Base-by-base conservation (phyloP, 2,797 vertebrate species). In the Tympanoctomys barrerae region DNA sequence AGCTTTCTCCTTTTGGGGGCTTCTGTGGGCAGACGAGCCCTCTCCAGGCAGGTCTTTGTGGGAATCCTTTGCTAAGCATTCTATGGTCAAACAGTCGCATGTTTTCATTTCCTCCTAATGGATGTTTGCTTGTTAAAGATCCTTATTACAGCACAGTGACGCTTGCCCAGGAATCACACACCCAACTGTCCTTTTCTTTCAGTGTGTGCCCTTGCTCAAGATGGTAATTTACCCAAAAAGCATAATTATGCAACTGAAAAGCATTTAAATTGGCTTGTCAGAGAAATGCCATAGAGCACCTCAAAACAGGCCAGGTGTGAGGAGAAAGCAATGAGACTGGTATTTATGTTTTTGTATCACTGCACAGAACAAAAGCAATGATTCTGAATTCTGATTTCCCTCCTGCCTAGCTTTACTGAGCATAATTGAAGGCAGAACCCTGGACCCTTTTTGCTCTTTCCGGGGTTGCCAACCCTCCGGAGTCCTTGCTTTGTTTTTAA, bases 211-310 rank as follows among this genome's bases (percentile, higher is more conserved):
- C 93, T 97, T 90, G 81, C 79, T 96, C 68, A 78, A 88, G 93
- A 87, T 70, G 89, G 61, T 84, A 93, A 95, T 95, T 97, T 94
- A 94, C 78, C 81, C 49, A 92, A 93, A 94, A 81, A 88, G 39
- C 71, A 10, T 94, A 96, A 96, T 97, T 95, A 97, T 78, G 95
- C 79, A 80, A 77, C 71, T 90, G 96, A 90, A 94, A 93, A 97
- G 54, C 81, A 54, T 96, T 93, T 91, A 95, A 95, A 91, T 95
- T 88, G 66, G 79, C 89, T 80, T 73, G 77, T 90, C 87, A 97
- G 79, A 80, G 39, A 97, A 93, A 92, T 87, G 73, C 71, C 1
- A 0, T 54, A n/a, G 79, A 95, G 52, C 2, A 0, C 77, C 95
- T 96, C 93, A 92, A 77, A 96, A 95, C 22, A 95, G 86, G 39